Conservation (phyloP, 2,888 invertebrate species). For the Aricia artaxerxes region DNA sequence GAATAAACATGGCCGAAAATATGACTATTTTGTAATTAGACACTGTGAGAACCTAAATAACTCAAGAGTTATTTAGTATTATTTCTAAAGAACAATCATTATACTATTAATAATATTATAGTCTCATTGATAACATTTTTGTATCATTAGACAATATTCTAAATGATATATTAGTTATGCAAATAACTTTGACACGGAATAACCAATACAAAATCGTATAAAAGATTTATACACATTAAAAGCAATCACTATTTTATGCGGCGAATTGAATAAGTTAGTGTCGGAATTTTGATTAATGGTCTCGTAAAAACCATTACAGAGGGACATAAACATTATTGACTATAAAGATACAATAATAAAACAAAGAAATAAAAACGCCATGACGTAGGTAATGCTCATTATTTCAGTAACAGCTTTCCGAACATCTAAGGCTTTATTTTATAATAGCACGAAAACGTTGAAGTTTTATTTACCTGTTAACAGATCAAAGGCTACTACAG, state of each 20-base stretch:
- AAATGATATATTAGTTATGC: too few relatives aligned
- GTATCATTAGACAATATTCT: too few relatives aligned
- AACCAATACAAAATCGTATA: not conserved
- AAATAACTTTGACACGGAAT: not conserved
- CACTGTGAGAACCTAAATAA: too few relatives aligned
- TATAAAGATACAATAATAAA: constrained; percentile 29
- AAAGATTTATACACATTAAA: constrained; percentile 19
- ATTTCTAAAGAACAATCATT: too few relatives aligned
- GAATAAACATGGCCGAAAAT: not conserved
- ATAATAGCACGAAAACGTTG: not conserved
- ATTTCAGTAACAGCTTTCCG: not conserved
- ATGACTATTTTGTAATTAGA: too few relatives aligned
- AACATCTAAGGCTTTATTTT: not conserved
- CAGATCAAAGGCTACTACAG: not conserved
- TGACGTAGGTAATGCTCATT: constrained; percentile 14
- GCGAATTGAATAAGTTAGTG: constrained; percentile 33
- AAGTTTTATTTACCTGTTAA: not conserved
- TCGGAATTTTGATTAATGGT: constrained; percentile 32
- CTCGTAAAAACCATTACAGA: constrained; percentile 27
- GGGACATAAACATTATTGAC: constrained; percentile 22
- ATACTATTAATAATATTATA: too few relatives aligned
- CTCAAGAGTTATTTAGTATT: too few relatives aligned
- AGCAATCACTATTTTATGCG: not conserved
- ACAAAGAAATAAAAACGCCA: constrained; percentile 22
- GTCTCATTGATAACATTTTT: too few relatives aligned